These are phyloP conservation scores for Isotomurus palustris DNA, from an alignment of 2,888 invertebrate genomes.

Conservation along the genomic window DNA sequence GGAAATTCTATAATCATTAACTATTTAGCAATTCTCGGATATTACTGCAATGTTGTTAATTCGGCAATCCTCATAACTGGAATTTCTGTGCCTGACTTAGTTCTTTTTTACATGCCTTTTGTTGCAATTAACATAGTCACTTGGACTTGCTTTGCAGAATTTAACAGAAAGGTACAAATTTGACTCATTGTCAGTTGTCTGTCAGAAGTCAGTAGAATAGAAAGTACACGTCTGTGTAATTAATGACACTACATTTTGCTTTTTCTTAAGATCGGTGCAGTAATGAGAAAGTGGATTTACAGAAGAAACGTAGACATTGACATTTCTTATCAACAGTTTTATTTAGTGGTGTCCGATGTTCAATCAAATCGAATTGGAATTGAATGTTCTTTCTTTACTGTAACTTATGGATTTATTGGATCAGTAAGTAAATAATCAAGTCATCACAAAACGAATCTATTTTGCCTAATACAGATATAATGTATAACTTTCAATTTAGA, in stretches of 20 bases:
- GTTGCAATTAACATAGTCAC: too few relatives aligned
- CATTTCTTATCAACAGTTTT: neutral
- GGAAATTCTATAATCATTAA: too few relatives aligned
- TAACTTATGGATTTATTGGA: neutral
- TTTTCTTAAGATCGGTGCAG: neutral
- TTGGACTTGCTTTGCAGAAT: too few relatives aligned
- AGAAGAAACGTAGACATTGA: neutral
- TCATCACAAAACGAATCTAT: too few relatives aligned
- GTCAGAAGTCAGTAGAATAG: too few relatives aligned
- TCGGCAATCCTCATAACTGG: too few relatives aligned
- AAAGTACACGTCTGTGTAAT: too few relatives aligned
- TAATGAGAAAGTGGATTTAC: neutral
- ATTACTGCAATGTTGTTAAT: too few relatives aligned
- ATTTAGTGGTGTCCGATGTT: neutral
- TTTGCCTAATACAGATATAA: neutral
- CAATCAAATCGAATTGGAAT: neutral
- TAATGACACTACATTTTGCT: neutral
- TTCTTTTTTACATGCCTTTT: too few relatives aligned
- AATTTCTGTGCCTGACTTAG: too few relatives aligned
- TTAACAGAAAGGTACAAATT: neutral
- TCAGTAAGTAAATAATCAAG: neutral
- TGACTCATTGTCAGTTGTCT: too few relatives aligned
- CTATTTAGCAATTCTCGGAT: too few relatives aligned
- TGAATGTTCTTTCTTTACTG: neutral
- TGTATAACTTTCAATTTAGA: neutral